Conservation (phyloP, 2,113 vertebrate species). For the Oreocharis arfaki region DNA sequence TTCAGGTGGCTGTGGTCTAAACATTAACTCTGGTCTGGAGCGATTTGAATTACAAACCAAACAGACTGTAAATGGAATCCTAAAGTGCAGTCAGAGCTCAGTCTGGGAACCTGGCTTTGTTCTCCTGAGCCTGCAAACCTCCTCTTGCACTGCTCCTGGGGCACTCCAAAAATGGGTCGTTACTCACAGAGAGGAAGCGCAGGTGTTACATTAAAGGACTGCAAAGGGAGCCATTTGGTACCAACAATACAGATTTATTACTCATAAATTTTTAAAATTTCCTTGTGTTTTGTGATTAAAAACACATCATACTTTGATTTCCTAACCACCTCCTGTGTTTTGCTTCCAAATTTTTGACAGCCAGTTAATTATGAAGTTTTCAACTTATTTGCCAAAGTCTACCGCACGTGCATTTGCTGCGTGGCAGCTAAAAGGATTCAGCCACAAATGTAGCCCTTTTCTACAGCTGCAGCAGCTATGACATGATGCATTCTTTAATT, state of each 20-base stretch:
- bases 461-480: neutral
- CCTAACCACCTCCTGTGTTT: slow-evolving; percentile 48
- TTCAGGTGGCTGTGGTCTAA: slow-evolving; percentile 66
- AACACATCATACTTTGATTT: slow-evolving; percentile 59
- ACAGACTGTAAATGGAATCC: slow-evolving; percentile 56
- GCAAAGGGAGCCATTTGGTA: slow-evolving; percentile 52
- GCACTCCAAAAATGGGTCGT: slow-evolving; percentile 38
- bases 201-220: slow-evolving; percentile 63
- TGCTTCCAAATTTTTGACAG: slow-evolving; percentile 56
- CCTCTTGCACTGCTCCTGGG: slow-evolving; percentile 13
- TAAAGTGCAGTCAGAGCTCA: slow-evolving; percentile 38
- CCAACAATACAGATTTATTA: slow-evolving; percentile 55
- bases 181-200: slow-evolving; percentile 38
- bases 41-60: slow-evolving; percentile 66
- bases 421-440: neutral
- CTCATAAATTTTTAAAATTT: slow-evolving; percentile 50
- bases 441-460: neutral
- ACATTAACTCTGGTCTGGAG: slow-evolving; percentile 56
- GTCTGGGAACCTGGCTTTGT: slow-evolving; percentile 57
- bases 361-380: slow-evolving; percentile 60
- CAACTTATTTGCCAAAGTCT: slow-evolving; percentile 15
- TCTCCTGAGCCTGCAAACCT: slow-evolving; percentile 57
- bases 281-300: slow-evolving; percentile 59
- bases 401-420: neutral
- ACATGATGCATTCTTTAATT: neutral